These are phyloP conservation scores for Willisornis vidua DNA, from an alignment of 2,113 vertebrate species.

Conservation along the genomic window DNA sequence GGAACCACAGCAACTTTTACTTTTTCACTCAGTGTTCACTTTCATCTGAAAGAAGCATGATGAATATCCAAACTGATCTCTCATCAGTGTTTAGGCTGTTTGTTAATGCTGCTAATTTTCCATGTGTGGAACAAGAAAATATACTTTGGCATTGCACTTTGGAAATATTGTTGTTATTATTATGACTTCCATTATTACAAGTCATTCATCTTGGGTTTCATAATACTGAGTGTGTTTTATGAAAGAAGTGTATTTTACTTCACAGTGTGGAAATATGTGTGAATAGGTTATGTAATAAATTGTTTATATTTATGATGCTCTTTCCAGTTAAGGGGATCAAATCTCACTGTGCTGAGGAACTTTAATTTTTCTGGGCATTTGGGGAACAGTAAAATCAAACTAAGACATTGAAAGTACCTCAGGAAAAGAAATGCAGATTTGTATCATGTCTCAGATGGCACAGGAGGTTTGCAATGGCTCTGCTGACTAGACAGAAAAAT, in stretches of 20 bases:
- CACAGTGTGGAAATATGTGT: not conserved
- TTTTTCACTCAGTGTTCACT: not conserved
- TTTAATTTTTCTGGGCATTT: not conserved
- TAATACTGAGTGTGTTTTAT: not conserved
- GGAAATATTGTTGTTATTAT: not conserved
- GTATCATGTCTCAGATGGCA: not conserved
- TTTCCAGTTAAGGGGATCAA: not conserved
- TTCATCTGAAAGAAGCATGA: not conserved
- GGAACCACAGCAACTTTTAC: not conserved
- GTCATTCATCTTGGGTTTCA: conserved; percentile 9
- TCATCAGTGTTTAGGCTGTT: not conserved
- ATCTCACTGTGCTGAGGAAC: not conserved
- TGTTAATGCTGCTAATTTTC: not conserved
- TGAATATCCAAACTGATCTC: not conserved
- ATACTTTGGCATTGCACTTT: not conserved
- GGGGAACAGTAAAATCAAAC: not conserved
- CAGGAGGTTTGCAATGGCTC: not conserved
- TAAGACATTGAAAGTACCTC: not conserved
- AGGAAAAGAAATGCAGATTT: not conserved
- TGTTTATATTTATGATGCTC: not conserved
- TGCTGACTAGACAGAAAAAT: not conserved
- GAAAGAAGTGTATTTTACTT: not conserved
- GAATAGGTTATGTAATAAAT: not conserved
- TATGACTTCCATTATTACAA: not conserved
- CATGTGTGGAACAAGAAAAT: not conserved